phyloP scores from a whole-genome alignment of 2,797 vertebrate genomes.

The Thamnophis elegans region DNA sequence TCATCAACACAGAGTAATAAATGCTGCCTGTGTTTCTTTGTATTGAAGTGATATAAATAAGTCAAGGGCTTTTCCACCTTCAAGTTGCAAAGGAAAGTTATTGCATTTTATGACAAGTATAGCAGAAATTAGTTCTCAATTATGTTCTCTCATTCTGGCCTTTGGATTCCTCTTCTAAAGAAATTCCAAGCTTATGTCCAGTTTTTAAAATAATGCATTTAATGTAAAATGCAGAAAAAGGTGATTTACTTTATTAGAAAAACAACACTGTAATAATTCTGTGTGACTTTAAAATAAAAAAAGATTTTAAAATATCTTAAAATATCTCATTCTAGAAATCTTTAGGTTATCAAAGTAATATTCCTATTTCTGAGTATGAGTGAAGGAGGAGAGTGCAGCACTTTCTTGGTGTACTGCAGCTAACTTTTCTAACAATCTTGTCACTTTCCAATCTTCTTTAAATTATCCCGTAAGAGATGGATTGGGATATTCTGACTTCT shows the following conservation, averaged over 20 bases:
- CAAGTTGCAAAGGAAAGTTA: neutral
- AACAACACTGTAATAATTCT: neutral
- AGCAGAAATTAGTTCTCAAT: conserved; percentile 1
- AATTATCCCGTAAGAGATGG: conserved; percentile 28
- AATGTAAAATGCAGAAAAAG: neutral
- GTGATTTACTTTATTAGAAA: neutral
- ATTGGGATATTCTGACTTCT: conserved; percentile 26
- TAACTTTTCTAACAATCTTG: conserved; percentile 26
- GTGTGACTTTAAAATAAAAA: neutral
- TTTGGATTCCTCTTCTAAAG: conserved; percentile 6
- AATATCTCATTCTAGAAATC: conserved; percentile 19
- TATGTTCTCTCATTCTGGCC: neutral
- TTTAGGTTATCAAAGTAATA: conserved; percentile 1
- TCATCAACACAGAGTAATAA: neutral
- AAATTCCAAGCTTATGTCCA: conserved; percentile 37
- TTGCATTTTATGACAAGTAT: neutral
- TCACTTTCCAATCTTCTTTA: conserved; percentile 46
- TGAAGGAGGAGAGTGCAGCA: neutral
- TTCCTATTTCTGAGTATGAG: conserved; percentile 23
- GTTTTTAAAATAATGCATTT: conserved; percentile 15
- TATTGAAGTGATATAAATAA: neutral
- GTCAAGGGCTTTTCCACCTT: neutral
- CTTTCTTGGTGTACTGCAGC: neutral
- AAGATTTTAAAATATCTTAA: conserved; percentile 11
- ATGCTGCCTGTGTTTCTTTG: neutral